A percentile compares a stretch with the other conserved stretches of the same genome.
Conservation (phyloP, 2,113 vertebrate genomes). For the Pica pica region DNA sequence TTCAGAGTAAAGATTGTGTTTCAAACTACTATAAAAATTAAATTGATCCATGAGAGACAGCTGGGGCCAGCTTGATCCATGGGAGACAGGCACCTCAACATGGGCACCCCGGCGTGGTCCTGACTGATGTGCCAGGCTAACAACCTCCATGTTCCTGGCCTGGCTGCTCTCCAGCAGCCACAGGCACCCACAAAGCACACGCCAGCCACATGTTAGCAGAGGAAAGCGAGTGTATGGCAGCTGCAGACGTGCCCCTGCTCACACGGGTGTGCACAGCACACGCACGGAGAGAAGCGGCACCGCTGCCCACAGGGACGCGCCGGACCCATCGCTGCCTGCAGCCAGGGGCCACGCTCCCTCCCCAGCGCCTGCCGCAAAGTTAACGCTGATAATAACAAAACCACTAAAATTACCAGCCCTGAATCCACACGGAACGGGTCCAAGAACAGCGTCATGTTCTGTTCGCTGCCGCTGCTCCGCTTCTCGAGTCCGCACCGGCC, state of each 20-base stretch:
- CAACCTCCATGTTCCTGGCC: background rate
- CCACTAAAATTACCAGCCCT: background rate
- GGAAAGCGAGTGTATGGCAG: accelerated
- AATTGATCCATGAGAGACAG: background rate
- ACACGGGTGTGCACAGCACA: accelerated
- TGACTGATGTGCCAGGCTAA: background rate
- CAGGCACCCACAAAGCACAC: background rate
- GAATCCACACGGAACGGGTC: background rate
- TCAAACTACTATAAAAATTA: background rate
- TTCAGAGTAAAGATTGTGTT: background rate
- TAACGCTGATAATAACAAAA: background rate
- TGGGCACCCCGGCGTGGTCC: background rate
- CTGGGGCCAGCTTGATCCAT: background rate
- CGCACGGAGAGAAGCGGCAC: accelerated
- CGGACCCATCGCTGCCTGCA: background rate
- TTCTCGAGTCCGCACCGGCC: background rate
- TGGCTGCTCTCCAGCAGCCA: background rate
- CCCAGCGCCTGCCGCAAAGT: background rate
- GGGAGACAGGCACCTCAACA: background rate
- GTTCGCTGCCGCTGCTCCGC: background rate
- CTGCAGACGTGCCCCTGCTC: accelerated
- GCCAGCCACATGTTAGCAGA: accelerated
- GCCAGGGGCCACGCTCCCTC: background rate
- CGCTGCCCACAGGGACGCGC: background rate
- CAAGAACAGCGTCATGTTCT: background rate